These are phyloP conservation scores for Malurus elegans DNA, from an alignment of 2,113 vertebrate species.

Conservation along the genomic window DNA sequence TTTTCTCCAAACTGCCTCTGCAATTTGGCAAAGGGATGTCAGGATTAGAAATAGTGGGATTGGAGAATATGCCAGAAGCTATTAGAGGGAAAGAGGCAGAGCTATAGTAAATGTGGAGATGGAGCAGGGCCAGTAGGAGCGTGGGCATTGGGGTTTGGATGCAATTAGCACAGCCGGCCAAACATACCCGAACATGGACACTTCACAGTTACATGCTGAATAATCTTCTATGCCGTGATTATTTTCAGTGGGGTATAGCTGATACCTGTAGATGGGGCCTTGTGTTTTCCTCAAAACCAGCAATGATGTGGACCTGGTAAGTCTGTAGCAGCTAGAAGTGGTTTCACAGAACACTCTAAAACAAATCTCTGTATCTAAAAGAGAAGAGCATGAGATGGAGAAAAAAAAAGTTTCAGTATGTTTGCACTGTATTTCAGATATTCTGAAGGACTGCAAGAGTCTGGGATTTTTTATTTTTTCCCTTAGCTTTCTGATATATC, in stretches of 20 bases:
- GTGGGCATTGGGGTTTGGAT: not conserved
- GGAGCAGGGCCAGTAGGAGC: not conserved
- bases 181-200: not conserved
- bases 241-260: not conserved
- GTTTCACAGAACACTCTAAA: not conserved
- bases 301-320: not conserved
- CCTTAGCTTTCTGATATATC: not conserved
- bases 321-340: not conserved
- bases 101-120: not conserved
- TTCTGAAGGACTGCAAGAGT: not conserved
- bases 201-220: not conserved
- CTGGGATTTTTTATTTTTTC: not conserved
- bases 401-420: not conserved
- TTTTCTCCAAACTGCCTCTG: not conserved
- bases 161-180: not conserved
- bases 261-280: not conserved
- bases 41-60: slow-evolving; percentile 3
- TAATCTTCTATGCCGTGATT: not conserved
- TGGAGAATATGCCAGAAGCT: slow-evolving; percentile 3
- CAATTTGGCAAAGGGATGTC: not conserved
- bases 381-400: not conserved
- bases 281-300: not conserved
- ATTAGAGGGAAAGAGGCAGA: not conserved
- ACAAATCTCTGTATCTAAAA: not conserved
- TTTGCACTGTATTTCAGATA: not conserved